A percentile compares a stretch with the other conserved stretches of the same genome.
These are phyloP conservation scores for Trematomus bernacchii DNA, from an alignment of 2,797 vertebrate genomes.

Conservation along the genomic window DNA sequence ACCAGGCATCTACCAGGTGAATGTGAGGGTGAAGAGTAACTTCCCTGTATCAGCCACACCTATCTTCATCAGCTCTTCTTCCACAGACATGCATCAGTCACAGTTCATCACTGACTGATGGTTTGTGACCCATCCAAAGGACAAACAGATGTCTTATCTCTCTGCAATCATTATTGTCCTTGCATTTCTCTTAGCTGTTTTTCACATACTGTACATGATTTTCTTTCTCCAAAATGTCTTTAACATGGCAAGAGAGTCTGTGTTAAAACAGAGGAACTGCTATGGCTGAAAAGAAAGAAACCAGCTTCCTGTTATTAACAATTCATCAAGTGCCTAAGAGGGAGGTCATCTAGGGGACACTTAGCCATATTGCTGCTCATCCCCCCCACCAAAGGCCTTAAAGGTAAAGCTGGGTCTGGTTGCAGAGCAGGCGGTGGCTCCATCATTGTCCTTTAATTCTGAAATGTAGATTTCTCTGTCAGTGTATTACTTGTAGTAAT, in stretches of 20 bases:
- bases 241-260: conserved; percentile 48
- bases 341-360: not conserved
- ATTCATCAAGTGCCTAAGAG: not conserved
- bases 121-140: conserved; percentile 80
- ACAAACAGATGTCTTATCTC: conserved; percentile 86
- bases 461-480: conserved; percentile 64
- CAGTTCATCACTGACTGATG: conserved; percentile 78
- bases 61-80: conserved; percentile 62
- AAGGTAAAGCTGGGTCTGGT: conserved; percentile 13
- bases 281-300: conserved; percentile 15
- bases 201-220: conserved; percentile 70
- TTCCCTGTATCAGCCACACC: conserved; percentile 73
- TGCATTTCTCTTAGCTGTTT: conserved; percentile 32
- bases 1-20: not conserved
- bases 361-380: not conserved
- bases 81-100: conserved; percentile 75
- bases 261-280: conserved; percentile 49
- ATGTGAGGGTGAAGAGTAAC: conserved; percentile 49
- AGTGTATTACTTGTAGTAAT: conserved; percentile 63
- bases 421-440: not conserved
- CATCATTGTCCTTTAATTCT: too few relatives aligned
- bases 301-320: conserved; percentile 8
- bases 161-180: conserved; percentile 83
- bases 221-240: conserved; percentile 78
- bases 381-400: not conserved